Evolutionary conservation across 2,888 invertebrate species (phyloP), one percentile per base, ranked within the genome.

Genomic region (Folsomia manolachei): DNA sequence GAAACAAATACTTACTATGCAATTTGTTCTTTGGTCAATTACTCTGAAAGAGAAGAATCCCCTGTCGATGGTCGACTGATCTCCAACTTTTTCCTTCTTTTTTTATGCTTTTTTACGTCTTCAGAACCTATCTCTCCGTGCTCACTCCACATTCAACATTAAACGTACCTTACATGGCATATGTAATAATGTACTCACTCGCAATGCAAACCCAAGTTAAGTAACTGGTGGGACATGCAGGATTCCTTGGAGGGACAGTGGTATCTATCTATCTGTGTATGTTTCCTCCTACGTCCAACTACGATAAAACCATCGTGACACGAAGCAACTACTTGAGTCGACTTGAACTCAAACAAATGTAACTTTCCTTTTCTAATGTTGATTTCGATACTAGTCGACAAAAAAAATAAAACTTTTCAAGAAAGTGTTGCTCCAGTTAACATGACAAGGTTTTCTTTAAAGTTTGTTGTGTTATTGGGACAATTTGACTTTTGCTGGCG

Each of bases 1-100:
- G 56, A 56, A 56, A 56, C 56, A 56, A 56, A 56, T 56, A 56
- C 56, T 56, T 19, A 7, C 11, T 56, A 56, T 19, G 56, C 56
- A 56, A 56, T 56, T 56, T 56, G 56, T 21, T 56, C 56, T 56
- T 19, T 56, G 21, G 56, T 19, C 56, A 56, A 56, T 56, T 56
- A 56, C 21, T 56, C 19, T 56, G 21, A 56, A n/a, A 56, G 56
- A 56, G 21, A 21, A 56, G 4, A 56, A 56, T 56, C 56, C 56
- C 56, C 18, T 56, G 56, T 56, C 56, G 56, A 56, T 56, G 56
- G 56, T 56, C 56, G 56, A 56, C 56, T 56, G 56, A 56, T 56
- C 56, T 56, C 56, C 56, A 56, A 56, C 56, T 56, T 56, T 56
- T 56, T n/a, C 21, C n/a, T 56, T 19, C 56, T 21, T 56, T 51